Evolutionary conservation across 2,113 vertebrate species (phyloP).

Genomic region (Lophura nycthemera): DNA sequence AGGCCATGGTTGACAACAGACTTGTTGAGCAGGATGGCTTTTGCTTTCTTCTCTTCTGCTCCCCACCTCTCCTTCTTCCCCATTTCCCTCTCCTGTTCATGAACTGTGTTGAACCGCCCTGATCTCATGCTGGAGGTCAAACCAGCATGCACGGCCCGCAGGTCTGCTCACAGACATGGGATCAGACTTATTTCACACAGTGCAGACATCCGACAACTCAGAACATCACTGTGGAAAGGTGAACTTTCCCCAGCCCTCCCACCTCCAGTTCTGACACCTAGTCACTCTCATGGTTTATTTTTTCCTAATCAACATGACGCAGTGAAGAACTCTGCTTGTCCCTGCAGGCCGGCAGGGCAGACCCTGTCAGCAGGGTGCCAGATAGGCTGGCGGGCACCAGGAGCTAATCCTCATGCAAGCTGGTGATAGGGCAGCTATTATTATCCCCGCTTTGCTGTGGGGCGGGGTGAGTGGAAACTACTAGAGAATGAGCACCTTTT

Average conservation of each 20-base stretch:
- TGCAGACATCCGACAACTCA: fast-evolving
- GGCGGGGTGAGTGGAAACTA: not conserved
- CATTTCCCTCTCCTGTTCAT: not conserved
- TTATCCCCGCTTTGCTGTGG: not conserved
- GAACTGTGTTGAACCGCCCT: not conserved
- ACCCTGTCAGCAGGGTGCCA: conserved; percentile 37
- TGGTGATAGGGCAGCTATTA: not conserved
- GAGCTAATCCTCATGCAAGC: conserved; percentile 21
- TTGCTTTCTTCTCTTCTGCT: not conserved
- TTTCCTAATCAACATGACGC: not conserved
- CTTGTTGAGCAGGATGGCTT: not conserved
- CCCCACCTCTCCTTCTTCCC: not conserved
- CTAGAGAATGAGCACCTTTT: not conserved
- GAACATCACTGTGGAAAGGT: not conserved
- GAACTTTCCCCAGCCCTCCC: not conserved
- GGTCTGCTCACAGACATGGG: fast-evolving
- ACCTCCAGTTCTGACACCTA: not conserved
- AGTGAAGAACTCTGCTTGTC: not conserved
- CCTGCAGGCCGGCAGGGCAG: not conserved
- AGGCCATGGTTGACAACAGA: not conserved
- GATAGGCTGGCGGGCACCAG: not conserved
- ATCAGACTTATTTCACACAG: not conserved
- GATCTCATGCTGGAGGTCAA: not conserved
- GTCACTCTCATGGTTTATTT: not conserved
- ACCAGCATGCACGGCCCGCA: fast-evolving